Evolutionary conservation across 1,140 invertebrate species (phyloP), one percentile per base, ranked within the genome.

Genomic region (Drosophila carrolli): DNA sequence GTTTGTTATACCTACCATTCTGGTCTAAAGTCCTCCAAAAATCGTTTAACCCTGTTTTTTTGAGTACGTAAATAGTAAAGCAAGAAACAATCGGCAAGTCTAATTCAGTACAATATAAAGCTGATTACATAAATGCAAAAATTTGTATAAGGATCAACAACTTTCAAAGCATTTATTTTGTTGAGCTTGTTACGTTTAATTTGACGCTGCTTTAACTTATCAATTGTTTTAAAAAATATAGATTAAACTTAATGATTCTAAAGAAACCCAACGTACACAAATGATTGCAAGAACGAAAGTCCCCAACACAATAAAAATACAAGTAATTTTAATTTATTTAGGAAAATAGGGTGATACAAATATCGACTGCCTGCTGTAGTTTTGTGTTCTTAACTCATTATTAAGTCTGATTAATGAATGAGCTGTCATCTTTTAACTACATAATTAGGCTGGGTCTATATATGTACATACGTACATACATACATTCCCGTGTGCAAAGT

Each of bases 371-470:
- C 13, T 19, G 13, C 48, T 23, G 23, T 23, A 23, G 23, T 23
- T 23, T 59, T 66, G 68, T 51, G 27, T 23, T 23, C 23, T 23
- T 53, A 57, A 3, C 54, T 67, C 29, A 48, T 50, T 59, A 63
- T 67, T 66, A 81, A 86, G 75, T 74, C 46, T 75, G 60, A 81
- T 78, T 47, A 56, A 81, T 81, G 60, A 46, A 78, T 14, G 48
- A 13, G 56, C 7, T 57, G 73, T 59, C 62, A 46, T 48, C 50
- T 35, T 19, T 41, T 27, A 51, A 51, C 37, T 16, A 71, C 56
- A 37, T 13, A 54, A 13, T 43, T 37, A 35, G 53, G 32, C 56
- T 68, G 62, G 14, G 32, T 68, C 38, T 37, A 37, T 14, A 19
- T 23, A 4, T 23, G 23, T 4, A 23, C 23, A 19, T 19, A 19